Evolutionary conservation across 2,113 vertebrate species (phyloP), one percentile per base, ranked within the genome.

Genomic region (Rhynchopsitta pachyrhyncha): DNA sequence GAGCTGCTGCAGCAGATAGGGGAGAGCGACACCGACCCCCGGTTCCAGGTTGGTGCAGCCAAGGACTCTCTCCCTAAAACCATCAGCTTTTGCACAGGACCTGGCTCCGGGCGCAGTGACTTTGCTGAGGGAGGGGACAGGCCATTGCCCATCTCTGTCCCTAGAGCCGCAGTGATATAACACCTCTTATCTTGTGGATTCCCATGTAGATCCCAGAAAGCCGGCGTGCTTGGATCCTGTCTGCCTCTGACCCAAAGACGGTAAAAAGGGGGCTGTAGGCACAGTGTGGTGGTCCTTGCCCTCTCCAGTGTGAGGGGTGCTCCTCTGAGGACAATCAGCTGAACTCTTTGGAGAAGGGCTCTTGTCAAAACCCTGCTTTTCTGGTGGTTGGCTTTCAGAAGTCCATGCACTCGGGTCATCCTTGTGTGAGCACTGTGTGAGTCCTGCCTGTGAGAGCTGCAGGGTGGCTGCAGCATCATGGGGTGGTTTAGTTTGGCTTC

Each of bases 1-100:
- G 99, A 99, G 95, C 97, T 99, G 92, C 98, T 99, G 92, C 99
- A 99, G 85, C 99, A 99, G 96, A 99, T 99, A 1, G 99, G 99
- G 87, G 99, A 99, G 96, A 98, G 98, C 0, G 99, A 99, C 91
- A 98, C 99, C 0, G 99, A 99, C 88, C 99, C 99, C 33, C 98
- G 98, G 52, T 99, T 99, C 98, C 99, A 99, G 99, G 99, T 99
- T 98, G 76, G 97, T 88, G 50, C 7, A 27, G 1, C 3, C 20
- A 33, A 28, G 33, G 41, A 66, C 24, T 27, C 0, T 1, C 33
- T 79, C 24, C 16, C 12, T 78, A 60, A 90, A 90, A 64, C 27
- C 4, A 1, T 86, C 7, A 5, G 31, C 33, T 31, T 84, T 89
- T 75, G n/a, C 69, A 50, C 59, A 85, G 74, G 19, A 85, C 62